phyloP scores from a whole-genome alignment of 2,113 vertebrate species.

The Malurus alboscapulatus region DNA sequence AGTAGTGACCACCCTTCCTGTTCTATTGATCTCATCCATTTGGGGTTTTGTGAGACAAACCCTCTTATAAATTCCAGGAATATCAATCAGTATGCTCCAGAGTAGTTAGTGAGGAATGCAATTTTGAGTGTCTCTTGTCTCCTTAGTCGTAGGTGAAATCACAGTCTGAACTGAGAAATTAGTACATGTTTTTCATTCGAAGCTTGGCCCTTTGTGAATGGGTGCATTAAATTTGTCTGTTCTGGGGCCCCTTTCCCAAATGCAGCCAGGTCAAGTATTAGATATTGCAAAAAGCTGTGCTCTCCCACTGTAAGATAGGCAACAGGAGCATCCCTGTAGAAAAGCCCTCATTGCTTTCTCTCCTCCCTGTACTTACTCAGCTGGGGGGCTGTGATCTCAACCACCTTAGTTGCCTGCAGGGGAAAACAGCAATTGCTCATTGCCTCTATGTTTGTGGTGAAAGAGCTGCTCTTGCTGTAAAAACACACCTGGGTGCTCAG shows the following conservation, averaged over 20 bases:
- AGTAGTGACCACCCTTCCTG: conserved; percentile 2
- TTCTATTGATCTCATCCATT: neutral
- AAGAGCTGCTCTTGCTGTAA: neutral
- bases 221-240: neutral
- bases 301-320: neutral
- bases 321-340: neutral
- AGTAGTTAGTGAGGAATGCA: neutral
- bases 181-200: neutral
- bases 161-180: neutral
- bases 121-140: neutral
- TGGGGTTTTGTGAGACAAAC: neutral
- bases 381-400: neutral
- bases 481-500: neutral
- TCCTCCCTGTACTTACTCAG: neutral
- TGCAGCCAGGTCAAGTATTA: neutral
- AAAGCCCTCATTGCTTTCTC: neutral
- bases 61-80: neutral
- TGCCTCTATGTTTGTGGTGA: neutral
- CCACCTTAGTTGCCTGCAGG: neutral
- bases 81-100: neutral
- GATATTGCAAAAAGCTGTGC: neutral
- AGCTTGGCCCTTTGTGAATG: neutral
- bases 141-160: neutral
- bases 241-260: neutral
- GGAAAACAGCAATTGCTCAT: neutral